Base-by-base conservation (phyloP, 2,888 invertebrate genomes). In the Pristionchus exspectatus region DNA sequence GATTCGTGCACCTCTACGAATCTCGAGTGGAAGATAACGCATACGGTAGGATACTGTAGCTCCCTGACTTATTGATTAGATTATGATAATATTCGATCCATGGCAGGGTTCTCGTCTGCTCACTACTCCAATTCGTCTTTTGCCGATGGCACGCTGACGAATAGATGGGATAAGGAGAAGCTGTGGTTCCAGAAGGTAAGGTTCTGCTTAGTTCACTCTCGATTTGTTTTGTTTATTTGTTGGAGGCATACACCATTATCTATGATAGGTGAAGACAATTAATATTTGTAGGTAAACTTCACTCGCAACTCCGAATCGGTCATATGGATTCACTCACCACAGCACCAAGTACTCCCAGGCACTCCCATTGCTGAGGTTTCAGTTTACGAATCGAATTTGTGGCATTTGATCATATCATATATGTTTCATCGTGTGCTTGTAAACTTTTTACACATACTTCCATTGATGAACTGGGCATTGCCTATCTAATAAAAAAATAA, bases 361-460 rank as follows among this genome's bases (percentile, higher is more conserved):
- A 96, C 97, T 7, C 95, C 96, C 4, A 97, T 98, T 91, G 98
- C 94, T 96, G 98, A 87, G 97, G 98, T 0, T 98, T 50, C n/a
- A n/a, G n/a, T n/a, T n/a, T n/a, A n/a, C n/a, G n/a, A n/a, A n/a
- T n/a, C n/a, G 27, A 69, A 69, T n/a, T 69, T 7, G 33, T 81
- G 33, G 30, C 30, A 30, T 81, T 44, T 30, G 27, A n/a, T n/a
- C n/a, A n/a, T n/a, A n/a, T n/a, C 44, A 50, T 0, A 50, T 50
- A 50, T 50, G 44, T 50, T 50, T 50, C 44, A 50, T 50, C 10
- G 44, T 50, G 44, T 30, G 66, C n/a, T 24, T 16, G 3, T 21
- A 77, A 77, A 77, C n/a, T n/a, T n/a, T n/a, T n/a, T n/a, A n/a
- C n/a, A n/a, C n/a, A 77, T 77, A 77, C 33, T 12, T 72, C n/a